Conservation (phyloP, 2,113 vertebrate genomes). For the Trachemys scripta region DNA sequence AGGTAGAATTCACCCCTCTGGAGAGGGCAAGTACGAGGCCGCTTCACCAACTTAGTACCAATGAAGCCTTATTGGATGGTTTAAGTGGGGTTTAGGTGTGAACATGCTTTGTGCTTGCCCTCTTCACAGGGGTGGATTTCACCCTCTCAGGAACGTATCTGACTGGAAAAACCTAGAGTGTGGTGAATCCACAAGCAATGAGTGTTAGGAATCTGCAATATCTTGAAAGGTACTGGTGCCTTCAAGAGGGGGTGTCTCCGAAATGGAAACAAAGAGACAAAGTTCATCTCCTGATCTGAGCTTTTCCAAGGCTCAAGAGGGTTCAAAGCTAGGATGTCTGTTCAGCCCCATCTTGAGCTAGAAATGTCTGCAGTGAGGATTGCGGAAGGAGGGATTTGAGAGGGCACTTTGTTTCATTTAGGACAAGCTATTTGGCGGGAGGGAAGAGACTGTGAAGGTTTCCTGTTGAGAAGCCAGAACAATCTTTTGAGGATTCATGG, state of each 20-base stretch:
- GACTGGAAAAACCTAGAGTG: background rate
- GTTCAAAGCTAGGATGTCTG: background rate
- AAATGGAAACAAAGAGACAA: background rate
- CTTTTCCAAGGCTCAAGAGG: background rate
- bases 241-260: background rate
- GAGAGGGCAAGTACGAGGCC: background rate
- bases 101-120: background rate
- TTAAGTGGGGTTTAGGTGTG: background rate
- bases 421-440: background rate
- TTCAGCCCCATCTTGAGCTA: background rate
- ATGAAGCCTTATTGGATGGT: background rate
- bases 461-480: background rate
- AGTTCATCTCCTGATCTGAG: background rate
- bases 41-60: background rate
- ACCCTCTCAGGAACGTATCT: background rate
- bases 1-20: background rate
- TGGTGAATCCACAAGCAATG: background rate
- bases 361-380: background rate
- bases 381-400: background rate
- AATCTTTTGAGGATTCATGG: background rate
- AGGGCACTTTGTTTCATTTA: background rate
- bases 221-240: background rate
- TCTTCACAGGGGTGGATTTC: background rate
- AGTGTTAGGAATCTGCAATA: background rate
- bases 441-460: background rate